A percentile compares a stretch with the other conserved stretches of the same genome.
phyloP scores from a whole-genome alignment of 2,797 vertebrate species.

The Selene dorsalis region DNA sequence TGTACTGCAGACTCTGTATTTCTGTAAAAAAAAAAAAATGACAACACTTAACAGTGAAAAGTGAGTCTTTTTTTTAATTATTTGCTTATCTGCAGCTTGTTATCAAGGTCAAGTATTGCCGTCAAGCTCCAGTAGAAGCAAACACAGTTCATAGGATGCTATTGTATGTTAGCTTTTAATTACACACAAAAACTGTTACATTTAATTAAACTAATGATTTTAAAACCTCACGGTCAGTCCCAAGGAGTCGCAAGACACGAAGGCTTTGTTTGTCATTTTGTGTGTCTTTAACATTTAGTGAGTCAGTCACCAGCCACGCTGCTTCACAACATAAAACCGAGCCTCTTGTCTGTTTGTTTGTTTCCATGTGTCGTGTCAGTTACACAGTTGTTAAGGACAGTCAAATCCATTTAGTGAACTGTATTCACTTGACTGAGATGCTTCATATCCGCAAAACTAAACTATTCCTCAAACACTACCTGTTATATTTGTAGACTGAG shows the following conservation, averaged over 20 bases:
- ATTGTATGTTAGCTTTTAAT: neutral
- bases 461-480: neutral
- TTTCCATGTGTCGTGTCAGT: no score
- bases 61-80: slow-evolving; percentile 17
- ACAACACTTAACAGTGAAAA: slow-evolving; percentile 39
- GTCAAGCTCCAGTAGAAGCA: neutral
- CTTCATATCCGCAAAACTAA: no score
- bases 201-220: neutral
- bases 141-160: neutral
- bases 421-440: no score
- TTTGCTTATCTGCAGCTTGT: slow-evolving; percentile 49
- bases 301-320: neutral
- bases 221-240: neutral
- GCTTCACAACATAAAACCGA: no score
- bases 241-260: neutral
- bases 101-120: slow-evolving; percentile 56
- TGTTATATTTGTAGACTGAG: neutral
- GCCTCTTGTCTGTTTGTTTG: no score
- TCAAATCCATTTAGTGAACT: no score
- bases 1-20: slow-evolving; percentile 66
- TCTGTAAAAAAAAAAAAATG: slow-evolving; percentile 25
- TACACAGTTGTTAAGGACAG: no score
- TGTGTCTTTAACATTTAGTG: neutral
- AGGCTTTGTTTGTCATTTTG: neutral
- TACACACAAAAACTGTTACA: neutral